A percentile compares a stretch with the other conserved stretches of the same genome.
phyloP scores from a whole-genome alignment of 1,140 invertebrate species.

The Leptopilina boulardi region DNA sequence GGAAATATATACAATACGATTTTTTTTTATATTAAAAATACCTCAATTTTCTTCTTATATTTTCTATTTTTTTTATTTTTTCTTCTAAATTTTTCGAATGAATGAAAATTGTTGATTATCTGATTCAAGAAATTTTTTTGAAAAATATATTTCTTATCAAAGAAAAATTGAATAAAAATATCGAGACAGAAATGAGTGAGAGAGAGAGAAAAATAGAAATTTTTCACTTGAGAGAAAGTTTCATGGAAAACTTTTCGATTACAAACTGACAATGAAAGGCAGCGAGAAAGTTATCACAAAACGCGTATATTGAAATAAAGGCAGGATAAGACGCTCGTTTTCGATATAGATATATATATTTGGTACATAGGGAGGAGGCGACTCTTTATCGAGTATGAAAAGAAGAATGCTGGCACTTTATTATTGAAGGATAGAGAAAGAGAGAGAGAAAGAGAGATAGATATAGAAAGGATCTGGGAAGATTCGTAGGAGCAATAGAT shows the following conservation, averaged over 20 bases:
- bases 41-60: no score
- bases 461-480: neutral
- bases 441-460: no score
- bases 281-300: conserved; percentile 15
- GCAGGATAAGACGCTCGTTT: conserved; percentile 3
- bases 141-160: neutral
- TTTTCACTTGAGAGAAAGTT: neutral
- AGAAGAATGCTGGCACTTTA: conserved; percentile 14
- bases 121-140: neutral
- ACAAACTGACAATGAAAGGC: conserved; percentile 10
- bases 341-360: neutral
- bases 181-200: neutral
- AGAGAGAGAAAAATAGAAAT: no score
- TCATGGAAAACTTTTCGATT: conserved; percentile 7
- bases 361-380: neutral
- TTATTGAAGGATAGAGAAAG: no score
- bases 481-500: conserved; percentile 11
- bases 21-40: no score
- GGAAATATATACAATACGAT: neutral
- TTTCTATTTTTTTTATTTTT: no score
- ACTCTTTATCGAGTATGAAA: conserved; percentile 21
- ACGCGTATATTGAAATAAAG: conserved; percentile 10
- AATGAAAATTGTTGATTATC: neutral
- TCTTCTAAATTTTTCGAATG: neutral
- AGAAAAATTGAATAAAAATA: neutral